phyloP scores from a whole-genome alignment of 2,113 vertebrate genomes.

The Sardina pilchardus region DNA sequence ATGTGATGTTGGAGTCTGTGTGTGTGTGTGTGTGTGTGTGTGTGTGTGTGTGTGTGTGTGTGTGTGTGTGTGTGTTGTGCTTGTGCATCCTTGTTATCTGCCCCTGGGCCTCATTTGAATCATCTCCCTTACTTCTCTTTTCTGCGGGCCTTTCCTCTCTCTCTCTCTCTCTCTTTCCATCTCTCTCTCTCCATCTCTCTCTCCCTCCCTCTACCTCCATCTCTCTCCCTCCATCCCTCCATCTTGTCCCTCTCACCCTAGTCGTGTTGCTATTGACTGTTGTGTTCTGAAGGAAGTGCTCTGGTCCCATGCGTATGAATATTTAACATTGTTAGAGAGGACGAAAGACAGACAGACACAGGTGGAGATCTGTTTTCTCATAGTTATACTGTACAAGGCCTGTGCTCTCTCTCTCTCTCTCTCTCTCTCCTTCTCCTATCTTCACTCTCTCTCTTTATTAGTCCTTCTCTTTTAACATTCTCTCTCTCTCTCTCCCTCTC shows the following conservation, averaged over 20 bases:
- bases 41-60: constrained; percentile 20
- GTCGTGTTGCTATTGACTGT: too few relatives aligned
- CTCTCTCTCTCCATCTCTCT: not conserved
- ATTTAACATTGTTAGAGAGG: too few relatives aligned
- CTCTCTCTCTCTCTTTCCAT: not conserved
- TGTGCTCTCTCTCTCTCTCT: too few relatives aligned
- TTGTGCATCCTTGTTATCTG: not conserved
- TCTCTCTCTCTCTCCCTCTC: too few relatives aligned
- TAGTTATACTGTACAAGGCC: too few relatives aligned
- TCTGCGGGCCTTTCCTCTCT: not conserved
- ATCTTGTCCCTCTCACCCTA: not conserved
- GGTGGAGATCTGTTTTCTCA: too few relatives aligned
- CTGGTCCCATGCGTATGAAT: too few relatives aligned
- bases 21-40: constrained; percentile 17
- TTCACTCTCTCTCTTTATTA: too few relatives aligned
- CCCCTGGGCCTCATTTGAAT: not conserved
- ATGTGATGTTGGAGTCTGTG: constrained; percentile 26
- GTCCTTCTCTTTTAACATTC: too few relatives aligned
- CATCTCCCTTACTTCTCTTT: not conserved
- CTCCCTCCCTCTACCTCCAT: not conserved
- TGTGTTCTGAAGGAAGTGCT: too few relatives aligned
- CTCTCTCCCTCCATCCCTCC: not conserved
- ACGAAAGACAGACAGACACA: too few relatives aligned
- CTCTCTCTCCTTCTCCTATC: too few relatives aligned
- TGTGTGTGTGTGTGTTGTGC: constrained; percentile 14